phyloP scores from a whole-genome alignment of 2,113 vertebrate genomes.

The Myrmecobius fasciatus region DNA sequence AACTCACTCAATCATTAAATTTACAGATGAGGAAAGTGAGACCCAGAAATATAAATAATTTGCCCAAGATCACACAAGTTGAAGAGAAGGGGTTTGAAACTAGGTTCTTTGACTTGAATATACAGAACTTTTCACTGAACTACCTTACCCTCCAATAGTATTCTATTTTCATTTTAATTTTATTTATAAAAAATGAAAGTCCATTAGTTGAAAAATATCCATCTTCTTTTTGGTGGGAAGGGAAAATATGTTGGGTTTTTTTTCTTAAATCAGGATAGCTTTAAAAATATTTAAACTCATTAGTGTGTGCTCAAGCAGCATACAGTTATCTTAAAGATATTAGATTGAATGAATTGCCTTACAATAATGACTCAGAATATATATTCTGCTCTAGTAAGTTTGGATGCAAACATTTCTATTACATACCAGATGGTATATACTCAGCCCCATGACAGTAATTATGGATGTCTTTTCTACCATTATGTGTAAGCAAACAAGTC shows the following conservation, averaged over 20 bases:
- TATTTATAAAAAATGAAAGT: not conserved
- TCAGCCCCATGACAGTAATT: constrained; percentile 67
- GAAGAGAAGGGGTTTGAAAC: not conserved
- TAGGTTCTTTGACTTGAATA: not conserved
- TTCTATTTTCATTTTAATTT: not conserved
- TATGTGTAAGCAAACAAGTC: constrained; percentile 78
- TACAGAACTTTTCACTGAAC: not conserved
- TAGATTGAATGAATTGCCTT: constrained; percentile 58
- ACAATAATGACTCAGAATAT: constrained; percentile 60
- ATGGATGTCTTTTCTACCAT: constrained; percentile 73
- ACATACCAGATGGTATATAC: constrained; percentile 71
- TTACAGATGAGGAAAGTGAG: not conserved
- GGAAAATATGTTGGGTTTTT: not conserved
- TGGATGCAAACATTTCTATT: constrained; percentile 68
- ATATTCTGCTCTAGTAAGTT: constrained; percentile 62
- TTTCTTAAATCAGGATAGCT: constrained; percentile 32
- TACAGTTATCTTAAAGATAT: constrained; percentile 34
- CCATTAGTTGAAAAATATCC: not conserved
- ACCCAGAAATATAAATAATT: not conserved
- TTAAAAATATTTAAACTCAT: constrained; percentile 46
- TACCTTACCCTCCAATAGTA: not conserved
- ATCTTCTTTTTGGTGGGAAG: not conserved
- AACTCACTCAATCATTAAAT: not conserved
- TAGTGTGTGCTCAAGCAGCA: constrained; percentile 45
- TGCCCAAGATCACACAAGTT: not conserved